These are phyloP conservation scores for Drosophila rellima DNA, from an alignment of 2,888 invertebrate species.

Conservation along the genomic window DNA sequence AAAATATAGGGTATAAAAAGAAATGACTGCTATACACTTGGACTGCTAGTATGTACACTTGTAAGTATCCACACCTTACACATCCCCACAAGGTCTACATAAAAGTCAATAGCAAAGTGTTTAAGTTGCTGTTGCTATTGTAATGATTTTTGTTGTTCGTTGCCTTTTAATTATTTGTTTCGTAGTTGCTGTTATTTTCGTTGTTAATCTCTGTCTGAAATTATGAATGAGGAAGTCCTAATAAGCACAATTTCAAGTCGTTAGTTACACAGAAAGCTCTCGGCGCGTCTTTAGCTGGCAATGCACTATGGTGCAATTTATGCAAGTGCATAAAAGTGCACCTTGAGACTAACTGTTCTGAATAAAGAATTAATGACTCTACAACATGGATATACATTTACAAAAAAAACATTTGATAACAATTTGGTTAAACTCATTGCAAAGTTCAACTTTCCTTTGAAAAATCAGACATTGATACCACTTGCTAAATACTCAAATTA, in stretches of 20 bases:
- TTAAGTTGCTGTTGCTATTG: slow-evolving; percentile 21
- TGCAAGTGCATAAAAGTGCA: no score
- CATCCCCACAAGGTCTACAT: slow-evolving; percentile 2
- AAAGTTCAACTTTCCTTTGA: no score
- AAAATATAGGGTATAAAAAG: no score
- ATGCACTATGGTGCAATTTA: no score
- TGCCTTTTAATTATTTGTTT: slow-evolving; percentile 30
- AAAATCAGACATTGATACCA: no score
- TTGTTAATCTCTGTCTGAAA: slow-evolving; percentile 63
- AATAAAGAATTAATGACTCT: no score
- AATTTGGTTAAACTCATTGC: no score
- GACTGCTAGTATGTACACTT: background rate
- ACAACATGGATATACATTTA: no score
- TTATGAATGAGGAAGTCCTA: slow-evolving; percentile 83
- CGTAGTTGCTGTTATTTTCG: slow-evolving; percentile 14
- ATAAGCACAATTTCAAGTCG: slow-evolving; percentile 81
- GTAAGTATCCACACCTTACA: background rate
- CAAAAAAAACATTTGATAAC: no score
- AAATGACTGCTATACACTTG: slow-evolving; percentile 1
- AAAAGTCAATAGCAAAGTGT: slow-evolving; percentile 1
- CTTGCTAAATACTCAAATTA: no score
- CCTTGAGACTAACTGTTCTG: no score
- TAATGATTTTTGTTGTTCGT: slow-evolving; percentile 17
- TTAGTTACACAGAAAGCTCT: slow-evolving; percentile 64
- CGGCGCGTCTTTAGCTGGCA: slow-evolving; percentile 37